phyloP scores from a whole-genome alignment of 2,113 vertebrate species.

The Hippocampus guttulatus region DNA sequence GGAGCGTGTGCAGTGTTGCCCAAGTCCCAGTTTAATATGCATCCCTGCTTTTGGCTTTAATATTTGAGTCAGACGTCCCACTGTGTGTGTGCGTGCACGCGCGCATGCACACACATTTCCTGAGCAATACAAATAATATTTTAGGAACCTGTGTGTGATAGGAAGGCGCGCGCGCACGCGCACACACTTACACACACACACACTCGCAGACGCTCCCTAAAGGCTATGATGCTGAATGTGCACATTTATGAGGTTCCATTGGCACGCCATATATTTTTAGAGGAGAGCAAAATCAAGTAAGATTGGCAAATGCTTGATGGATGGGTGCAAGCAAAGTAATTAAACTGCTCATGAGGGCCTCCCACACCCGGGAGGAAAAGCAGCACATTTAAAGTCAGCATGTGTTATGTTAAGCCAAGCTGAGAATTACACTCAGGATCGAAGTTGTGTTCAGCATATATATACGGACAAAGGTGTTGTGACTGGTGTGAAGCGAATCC shows the following conservation, averaged over 20 bases:
- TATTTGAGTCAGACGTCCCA: constrained; percentile 4
- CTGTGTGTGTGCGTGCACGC: background rate
- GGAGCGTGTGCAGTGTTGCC: background rate
- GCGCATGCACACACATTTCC: background rate
- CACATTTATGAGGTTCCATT: constrained; percentile 12
- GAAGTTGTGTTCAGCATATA: background rate
- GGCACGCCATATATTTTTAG: constrained; percentile 6
- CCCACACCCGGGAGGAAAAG: background rate
- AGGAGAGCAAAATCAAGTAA: constrained; percentile 8
- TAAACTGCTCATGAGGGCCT: background rate
- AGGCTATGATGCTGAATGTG: constrained; percentile 8
- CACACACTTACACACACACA: background rate
- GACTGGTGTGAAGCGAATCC: too few relatives aligned
- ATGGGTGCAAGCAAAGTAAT: background rate
- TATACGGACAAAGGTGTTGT: too few relatives aligned
- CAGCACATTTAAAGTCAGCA: background rate
- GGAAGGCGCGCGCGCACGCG: background rate
- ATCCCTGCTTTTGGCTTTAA: background rate
- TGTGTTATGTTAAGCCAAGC: background rate
- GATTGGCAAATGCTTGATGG: background rate
- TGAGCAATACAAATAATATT: constrained; percentile 26
- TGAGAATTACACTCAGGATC: background rate
- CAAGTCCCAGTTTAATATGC: constrained; percentile 8
- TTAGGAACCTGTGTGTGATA: constrained; percentile 26
- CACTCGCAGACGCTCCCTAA: constrained; percentile 4